Evolutionary conservation across 92 coral and sea anemone species (phyloP).

Genomic region (Epizoanthus rinbou): DNA sequence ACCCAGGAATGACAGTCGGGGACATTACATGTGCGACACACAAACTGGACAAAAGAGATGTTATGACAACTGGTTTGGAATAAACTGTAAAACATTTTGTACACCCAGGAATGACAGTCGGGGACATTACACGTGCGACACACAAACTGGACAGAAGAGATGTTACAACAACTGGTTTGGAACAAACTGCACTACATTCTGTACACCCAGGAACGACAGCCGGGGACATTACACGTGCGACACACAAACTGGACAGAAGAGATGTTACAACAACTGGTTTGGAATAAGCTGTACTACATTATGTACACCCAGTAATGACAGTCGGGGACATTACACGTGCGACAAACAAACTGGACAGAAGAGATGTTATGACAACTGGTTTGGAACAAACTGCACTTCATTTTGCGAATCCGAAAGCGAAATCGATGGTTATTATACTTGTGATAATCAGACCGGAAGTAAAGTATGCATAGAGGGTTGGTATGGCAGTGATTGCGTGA

Average conservation of each 20-base stretch:
- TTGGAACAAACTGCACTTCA: conserved; percentile 52
- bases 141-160: too few species aligned
- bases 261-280: too few species aligned
- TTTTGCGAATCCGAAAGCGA: conserved; percentile 53
- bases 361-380: conserved; percentile 65
- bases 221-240: too few species aligned
- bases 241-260: too few species aligned
- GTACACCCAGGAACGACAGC: too few species aligned
- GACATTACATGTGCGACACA: too few species aligned
- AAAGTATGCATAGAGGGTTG: conserved; percentile 63
- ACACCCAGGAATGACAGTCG: too few species aligned
- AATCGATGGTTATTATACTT: conserved; percentile 46
- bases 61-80: too few species aligned
- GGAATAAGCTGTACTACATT: not conserved
- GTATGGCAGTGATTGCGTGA: conserved; percentile 67
- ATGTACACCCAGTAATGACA: conserved; percentile 39
- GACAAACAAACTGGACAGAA: conserved; percentile 48
- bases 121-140: too few species aligned
- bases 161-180: conserved; percentile 60
- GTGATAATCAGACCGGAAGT: conserved; percentile 51
- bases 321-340: conserved; percentile 58
- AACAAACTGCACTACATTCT: conserved; percentile 48
- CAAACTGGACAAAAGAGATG: too few species aligned
- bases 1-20: too few species aligned
- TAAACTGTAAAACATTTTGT: too few species aligned